Conservation (phyloP, 2,888 invertebrate species). For the Polydrusus tereticollis region DNA sequence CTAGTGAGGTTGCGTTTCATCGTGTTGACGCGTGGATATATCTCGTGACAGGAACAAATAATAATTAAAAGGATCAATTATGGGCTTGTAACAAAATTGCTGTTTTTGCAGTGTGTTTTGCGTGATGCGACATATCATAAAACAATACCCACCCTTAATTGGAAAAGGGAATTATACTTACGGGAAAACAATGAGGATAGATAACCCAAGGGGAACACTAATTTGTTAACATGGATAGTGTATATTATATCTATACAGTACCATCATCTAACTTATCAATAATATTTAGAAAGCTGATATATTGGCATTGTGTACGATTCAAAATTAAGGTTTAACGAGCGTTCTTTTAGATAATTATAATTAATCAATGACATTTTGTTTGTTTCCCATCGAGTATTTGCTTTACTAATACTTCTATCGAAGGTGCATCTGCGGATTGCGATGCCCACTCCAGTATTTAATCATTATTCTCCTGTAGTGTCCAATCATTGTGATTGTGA, state of each 20-base stretch:
- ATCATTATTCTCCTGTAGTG: too few relatives aligned
- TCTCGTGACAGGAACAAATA: conserved; percentile 27
- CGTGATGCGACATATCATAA: neutral
- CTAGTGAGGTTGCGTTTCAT: neutral
- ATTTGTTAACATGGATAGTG: neutral
- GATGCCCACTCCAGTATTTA: too few relatives aligned
- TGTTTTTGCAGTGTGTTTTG: conserved; percentile 11
- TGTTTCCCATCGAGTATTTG: too few relatives aligned
- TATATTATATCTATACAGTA: neutral
- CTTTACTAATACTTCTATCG: too few relatives aligned
- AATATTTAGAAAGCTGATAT: too few relatives aligned
- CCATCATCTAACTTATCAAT: too few relatives aligned
- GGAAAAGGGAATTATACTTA: neutral
- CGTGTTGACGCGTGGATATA: conserved; percentile 9
- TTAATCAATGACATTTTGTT: too few relatives aligned
- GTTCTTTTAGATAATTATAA: too few relatives aligned
- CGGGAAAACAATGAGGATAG: neutral
- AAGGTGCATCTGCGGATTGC: too few relatives aligned
- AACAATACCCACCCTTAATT: neutral
- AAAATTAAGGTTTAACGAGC: too few relatives aligned
- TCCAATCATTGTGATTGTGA: too few relatives aligned
- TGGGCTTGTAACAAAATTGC: conserved; percentile 7
- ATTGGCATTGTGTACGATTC: too few relatives aligned
- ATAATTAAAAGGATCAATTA: conserved; percentile 18
- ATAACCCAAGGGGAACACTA: neutral